Base-by-base conservation (phyloP, 1,140 invertebrate genomes). In the Plectus sambesii region DNA sequence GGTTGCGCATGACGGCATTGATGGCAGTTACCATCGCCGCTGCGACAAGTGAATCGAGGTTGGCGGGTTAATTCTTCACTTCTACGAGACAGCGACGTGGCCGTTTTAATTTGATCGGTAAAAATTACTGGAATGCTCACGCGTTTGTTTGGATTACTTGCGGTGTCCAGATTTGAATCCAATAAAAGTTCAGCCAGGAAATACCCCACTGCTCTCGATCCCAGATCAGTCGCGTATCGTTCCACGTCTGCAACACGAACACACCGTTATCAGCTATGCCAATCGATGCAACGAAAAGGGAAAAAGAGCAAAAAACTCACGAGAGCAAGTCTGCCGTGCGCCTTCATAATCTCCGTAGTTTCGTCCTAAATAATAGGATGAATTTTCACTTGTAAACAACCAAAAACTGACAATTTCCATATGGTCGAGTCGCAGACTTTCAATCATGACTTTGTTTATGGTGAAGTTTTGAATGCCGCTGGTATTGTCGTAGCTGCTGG, bases 151-250 rank as follows among this genome's bases (percentile, higher is more conserved):
- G 64, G 30, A 67, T 47, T 24, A 67, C 37, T 43, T 66, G 61
- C 4, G 64, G 64, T 8, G 66, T 65, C 66, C 66, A 67, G 27
- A 67, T 56, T 36, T 67, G 63, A n/a, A 67, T 55, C 64, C 64
- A 67, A 39, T 67, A 67, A 43, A 67, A 69, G 44, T 67, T 69
- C 2, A 67, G 48, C 64, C 64, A 67, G 23, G 54, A 59, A 25
- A 67, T 45, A 33, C 66, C 66, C 64, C 64, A 69, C 35, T 55
- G 49, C 12, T 69, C 59, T 41, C 59, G 60, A 46, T 69, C 61
- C 64, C 64, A 69, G 2, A 58, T 47, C 27, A 67, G 56, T 41
- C 56, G 59, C 0, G 61, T 49, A 43, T 69, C 64, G 42, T 67
- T 67, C 64, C 66, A 67, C 17, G 50, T 53, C 49, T 48, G 33